phyloP scores from a whole-genome alignment of 2,797 vertebrate species.

The Sebastes reedi region DNA sequence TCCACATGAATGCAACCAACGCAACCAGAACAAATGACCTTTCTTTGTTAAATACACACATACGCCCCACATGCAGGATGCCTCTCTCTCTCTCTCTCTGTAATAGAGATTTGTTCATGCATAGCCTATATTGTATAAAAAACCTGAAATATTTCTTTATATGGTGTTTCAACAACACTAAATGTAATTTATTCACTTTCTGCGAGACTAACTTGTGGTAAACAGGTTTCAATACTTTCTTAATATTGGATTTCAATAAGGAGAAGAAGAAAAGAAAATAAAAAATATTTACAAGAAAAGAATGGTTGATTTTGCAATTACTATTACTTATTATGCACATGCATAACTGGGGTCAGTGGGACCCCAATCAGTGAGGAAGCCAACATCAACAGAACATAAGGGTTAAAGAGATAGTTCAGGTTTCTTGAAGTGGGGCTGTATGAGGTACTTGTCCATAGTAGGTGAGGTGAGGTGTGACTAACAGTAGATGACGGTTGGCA shows the following conservation, averaged over 20 bases:
- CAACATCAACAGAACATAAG: neutral
- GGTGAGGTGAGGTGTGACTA: too few species aligned
- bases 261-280: neutral
- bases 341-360: neutral
- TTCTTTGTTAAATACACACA: neutral
- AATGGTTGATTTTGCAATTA: neutral
- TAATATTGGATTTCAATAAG: neutral
- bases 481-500: too few species aligned
- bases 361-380: neutral
- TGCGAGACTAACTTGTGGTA: neutral
- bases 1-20: neutral
- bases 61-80: neutral
- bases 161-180: neutral
- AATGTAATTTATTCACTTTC: neutral
- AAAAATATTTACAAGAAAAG: neutral
- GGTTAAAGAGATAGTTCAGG: too few species aligned
- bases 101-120: neutral
- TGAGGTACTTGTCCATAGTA: too few species aligned
- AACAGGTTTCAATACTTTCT: neutral
- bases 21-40: constrained; percentile 9
- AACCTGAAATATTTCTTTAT: neutral
- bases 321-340: neutral
- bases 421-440: too few species aligned
- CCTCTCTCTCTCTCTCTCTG: neutral
- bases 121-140: neutral